phyloP scores from a whole-genome alignment of 1,140 invertebrate genomes.

The Drosophila nebulosa region DNA sequence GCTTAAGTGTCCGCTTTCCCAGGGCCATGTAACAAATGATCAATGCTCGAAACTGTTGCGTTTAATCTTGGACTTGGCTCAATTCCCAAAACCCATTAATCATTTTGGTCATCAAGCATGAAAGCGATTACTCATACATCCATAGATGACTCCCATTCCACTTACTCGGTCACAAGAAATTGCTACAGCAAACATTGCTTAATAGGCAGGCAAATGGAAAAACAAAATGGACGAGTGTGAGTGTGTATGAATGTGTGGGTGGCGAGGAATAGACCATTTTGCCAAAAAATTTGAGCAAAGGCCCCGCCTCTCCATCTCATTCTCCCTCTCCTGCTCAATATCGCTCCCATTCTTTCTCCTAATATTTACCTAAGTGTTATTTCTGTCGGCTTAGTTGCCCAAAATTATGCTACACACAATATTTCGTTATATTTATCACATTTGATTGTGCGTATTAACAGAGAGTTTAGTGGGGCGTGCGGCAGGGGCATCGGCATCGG shows the following conservation, averaged over 20 bases:
- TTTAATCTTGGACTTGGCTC: constrained; percentile 75
- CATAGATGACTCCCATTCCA: constrained; percentile 25
- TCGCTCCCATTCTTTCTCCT: constrained; percentile 12
- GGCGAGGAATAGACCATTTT: constrained; percentile 1
- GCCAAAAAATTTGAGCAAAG: not conserved
- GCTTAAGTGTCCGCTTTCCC: constrained; percentile 25
- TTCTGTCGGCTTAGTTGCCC: constrained; percentile 73
- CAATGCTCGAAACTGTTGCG: constrained; percentile 73
- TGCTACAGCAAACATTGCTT: constrained; percentile 64
- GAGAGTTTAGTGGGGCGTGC: constrained; percentile 54
- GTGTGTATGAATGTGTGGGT: constrained; percentile 9
- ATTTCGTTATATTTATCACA: constrained; percentile 77
- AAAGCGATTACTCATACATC: constrained; percentile 77
- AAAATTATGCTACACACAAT: constrained; percentile 71
- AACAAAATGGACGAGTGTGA: constrained; percentile 30
- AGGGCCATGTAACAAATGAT: constrained; percentile 63
- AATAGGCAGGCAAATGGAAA: constrained; percentile 65
- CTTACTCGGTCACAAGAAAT: constrained; percentile 19
- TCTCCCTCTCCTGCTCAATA: not conserved
- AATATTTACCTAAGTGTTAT: constrained; percentile 78
- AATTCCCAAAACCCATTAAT: constrained; percentile 68
- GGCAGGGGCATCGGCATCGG: no score
- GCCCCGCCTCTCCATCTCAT: not conserved
- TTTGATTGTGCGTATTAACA: constrained; percentile 78
- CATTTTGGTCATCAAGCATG: constrained; percentile 76